These are phyloP conservation scores for Hypotaenidia okinawae DNA, from an alignment of 2,797 vertebrate genomes.

Conservation along the genomic window DNA sequence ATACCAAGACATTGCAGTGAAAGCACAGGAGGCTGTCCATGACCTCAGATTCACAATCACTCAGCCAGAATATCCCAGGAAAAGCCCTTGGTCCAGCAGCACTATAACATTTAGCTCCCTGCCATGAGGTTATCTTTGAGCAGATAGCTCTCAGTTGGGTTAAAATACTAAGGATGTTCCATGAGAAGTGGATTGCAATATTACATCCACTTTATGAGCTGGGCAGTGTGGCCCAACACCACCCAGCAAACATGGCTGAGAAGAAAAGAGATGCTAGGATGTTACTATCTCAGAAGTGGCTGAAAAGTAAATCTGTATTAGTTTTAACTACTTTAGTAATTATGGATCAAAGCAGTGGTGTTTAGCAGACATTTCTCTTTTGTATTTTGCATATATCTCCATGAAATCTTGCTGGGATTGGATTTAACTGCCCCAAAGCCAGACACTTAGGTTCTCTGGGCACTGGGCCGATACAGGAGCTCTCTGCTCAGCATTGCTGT, in stretches of 20 bases:
- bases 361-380: neutral
- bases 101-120: neutral
- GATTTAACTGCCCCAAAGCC: neutral
- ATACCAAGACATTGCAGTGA: neutral
- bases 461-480: neutral
- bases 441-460: neutral
- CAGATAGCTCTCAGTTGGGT: neutral
- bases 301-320: neutral
- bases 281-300: neutral
- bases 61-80: neutral
- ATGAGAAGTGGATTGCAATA: neutral
- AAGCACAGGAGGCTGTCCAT: neutral
- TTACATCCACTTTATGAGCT: neutral
- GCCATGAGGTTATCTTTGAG: neutral
- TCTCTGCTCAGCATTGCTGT: neutral
- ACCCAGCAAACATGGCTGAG: neutral
- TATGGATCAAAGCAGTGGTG: fast-evolving
- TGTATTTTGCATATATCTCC: neutral
- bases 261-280: neutral
- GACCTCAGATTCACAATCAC: neutral
- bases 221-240: neutral
- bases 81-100: neutral
- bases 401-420: neutral
- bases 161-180: neutral
- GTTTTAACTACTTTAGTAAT: neutral